These are phyloP conservation scores for Oenanthe oenanthe DNA, from an alignment of 2,113 vertebrate species.

Conservation along the genomic window DNA sequence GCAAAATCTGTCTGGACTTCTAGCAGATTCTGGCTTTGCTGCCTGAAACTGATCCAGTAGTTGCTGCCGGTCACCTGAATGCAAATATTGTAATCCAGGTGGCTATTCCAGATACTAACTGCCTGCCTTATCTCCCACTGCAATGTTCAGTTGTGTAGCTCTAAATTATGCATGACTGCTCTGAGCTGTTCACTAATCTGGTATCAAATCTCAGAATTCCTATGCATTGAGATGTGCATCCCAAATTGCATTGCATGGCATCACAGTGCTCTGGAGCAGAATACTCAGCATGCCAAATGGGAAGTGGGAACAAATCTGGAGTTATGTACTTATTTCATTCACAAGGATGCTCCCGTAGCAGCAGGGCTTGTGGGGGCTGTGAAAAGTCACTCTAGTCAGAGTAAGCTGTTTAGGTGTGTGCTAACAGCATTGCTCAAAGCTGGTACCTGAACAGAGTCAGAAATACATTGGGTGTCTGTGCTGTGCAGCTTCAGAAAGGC, in stretches of 20 bases:
- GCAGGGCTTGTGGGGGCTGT: background rate
- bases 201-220: background rate
- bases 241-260: background rate
- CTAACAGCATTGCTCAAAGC: background rate
- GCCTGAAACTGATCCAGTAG: background rate
- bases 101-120: background rate
- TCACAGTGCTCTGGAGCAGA: background rate
- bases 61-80: background rate
- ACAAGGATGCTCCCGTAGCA: background rate
- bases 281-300: accelerated
- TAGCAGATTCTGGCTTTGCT: background rate
- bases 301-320: background rate
- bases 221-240: background rate
- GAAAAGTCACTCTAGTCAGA: background rate
- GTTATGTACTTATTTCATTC: background rate
- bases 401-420: background rate
- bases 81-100: background rate
- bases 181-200: background rate
- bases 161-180: background rate
- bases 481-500: background rate
- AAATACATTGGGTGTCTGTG: accelerated
- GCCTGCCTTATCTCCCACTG: background rate
- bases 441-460: background rate
- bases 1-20: background rate
- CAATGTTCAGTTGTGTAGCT: background rate